Conservation (phyloP, 1,140 invertebrate species). For the Psix sp. region DNA sequence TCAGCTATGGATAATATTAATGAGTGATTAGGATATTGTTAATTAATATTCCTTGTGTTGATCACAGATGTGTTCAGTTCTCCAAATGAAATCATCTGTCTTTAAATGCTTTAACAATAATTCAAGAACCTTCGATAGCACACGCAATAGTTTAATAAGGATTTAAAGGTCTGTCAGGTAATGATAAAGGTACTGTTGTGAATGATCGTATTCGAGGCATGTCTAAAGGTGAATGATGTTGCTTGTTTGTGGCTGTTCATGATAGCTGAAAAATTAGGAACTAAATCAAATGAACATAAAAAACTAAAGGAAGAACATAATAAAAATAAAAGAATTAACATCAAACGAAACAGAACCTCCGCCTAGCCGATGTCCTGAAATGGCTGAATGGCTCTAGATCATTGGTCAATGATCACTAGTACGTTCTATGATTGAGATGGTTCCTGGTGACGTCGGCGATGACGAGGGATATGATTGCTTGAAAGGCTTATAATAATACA, state of each 20-base stretch:
- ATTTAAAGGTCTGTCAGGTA: no score
- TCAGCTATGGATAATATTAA: no score
- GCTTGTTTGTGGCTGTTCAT: conserved; percentile 27
- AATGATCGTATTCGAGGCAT: conserved; percentile 31
- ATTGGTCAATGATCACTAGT: no score
- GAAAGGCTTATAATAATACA: neutral
- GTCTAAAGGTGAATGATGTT: conserved; percentile 42
- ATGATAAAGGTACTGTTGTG: conserved; percentile 6
- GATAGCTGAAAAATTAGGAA: conserved; percentile 12
- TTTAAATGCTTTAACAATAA: no score
- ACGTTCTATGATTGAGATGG: conserved; percentile 4
- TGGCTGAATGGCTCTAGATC: no score
- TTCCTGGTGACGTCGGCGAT: conserved; percentile 8
- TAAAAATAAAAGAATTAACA: neutral
- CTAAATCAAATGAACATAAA: conserved; percentile 17
- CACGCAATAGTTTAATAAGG: neutral
- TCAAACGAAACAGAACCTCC: no score
- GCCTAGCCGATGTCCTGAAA: no score
- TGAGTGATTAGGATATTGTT: no score
- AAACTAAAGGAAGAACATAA: conserved; percentile 18
- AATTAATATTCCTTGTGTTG: no score
- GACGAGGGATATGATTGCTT: conserved; percentile 42
- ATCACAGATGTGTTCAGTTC: no score
- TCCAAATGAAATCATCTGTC: no score
- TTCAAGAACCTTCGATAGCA: no score